These are phyloP conservation scores for Carlito syrichta DNA, from an alignment of 2,113 vertebrate species.

Conservation along the genomic window DNA sequence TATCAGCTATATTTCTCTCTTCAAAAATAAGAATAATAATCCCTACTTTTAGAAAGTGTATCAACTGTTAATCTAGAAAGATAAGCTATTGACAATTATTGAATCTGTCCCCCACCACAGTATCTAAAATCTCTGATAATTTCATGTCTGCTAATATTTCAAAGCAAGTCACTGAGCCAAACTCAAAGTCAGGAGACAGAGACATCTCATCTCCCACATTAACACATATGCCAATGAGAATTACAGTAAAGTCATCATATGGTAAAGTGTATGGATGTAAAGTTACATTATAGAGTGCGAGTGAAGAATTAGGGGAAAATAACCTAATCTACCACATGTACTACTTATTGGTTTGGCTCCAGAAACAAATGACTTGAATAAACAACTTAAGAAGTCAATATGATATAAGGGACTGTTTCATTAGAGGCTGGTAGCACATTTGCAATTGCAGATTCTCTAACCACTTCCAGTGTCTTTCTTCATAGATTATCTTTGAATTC, in stretches of 20 bases:
- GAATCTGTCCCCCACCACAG: not conserved
- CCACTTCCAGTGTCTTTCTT: not conserved
- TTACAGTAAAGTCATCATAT: not conserved
- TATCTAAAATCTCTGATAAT: not conserved
- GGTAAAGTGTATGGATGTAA: not conserved
- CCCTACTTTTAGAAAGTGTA: not conserved
- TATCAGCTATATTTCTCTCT: not conserved
- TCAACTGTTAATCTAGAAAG: not conserved
- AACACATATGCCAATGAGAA: not conserved
- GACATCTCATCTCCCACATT: not conserved
- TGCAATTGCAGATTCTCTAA: not conserved
- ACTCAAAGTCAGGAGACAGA: not conserved
- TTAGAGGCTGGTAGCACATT: not conserved
- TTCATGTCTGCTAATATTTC: not conserved
- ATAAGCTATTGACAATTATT: conserved; percentile 8
- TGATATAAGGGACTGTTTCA: not conserved
- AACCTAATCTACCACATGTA: not conserved
- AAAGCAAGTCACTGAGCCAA: not conserved
- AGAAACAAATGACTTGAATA: not conserved
- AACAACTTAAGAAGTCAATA: not conserved
- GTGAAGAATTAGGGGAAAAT: not conserved
- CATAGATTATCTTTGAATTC: conserved; percentile 22
- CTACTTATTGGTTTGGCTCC: not conserved
- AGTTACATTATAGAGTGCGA: not conserved
- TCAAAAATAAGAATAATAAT: not conserved